Evolutionary conservation across 2,797 vertebrate genomes (phyloP).

Genomic region (Pseudopleuronectes americanus): DNA sequence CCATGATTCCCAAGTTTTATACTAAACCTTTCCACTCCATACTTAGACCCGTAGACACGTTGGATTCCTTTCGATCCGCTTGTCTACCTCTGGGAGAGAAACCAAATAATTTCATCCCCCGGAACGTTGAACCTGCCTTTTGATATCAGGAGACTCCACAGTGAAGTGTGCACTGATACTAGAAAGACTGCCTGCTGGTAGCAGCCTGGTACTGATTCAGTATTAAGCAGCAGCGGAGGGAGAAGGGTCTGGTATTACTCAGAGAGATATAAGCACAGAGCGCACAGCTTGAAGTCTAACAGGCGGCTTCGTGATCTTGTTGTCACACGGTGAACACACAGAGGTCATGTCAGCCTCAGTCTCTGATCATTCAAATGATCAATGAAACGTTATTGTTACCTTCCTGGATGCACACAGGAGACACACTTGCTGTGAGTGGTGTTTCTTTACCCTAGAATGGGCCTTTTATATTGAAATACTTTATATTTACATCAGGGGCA

Average conservation of each 20-base stretch:
- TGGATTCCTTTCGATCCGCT: too few relatives aligned
- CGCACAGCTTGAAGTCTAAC: too few relatives aligned
- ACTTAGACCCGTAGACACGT: too few relatives aligned
- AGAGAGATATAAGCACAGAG: slow-evolving; percentile 6
- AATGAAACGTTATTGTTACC: too few relatives aligned
- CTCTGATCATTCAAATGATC: background rate
- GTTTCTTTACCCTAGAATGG: too few relatives aligned
- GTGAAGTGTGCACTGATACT: background rate
- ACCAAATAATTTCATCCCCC: background rate
- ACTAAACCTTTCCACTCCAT: background rate
- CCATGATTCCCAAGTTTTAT: background rate
- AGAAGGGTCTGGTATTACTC: slow-evolving; percentile 6
- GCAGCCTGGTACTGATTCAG: background rate
- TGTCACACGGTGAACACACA: background rate
- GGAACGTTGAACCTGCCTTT: background rate
- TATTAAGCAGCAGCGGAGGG: background rate
- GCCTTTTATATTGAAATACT: too few relatives aligned
- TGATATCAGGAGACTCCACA: background rate
- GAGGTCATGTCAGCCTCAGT: too few relatives aligned
- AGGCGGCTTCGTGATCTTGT: too few relatives aligned
- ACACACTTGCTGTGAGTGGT: too few relatives aligned
- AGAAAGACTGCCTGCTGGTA: too few relatives aligned
- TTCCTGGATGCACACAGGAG: too few relatives aligned
- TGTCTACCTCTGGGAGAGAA: background rate
- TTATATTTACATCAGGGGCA: too few relatives aligned